A percentile compares a stretch with the other conserved stretches of the same genome.
Conservation (phyloP, 2,797 vertebrate genomes). For the Vespertilio murinus region DNA sequence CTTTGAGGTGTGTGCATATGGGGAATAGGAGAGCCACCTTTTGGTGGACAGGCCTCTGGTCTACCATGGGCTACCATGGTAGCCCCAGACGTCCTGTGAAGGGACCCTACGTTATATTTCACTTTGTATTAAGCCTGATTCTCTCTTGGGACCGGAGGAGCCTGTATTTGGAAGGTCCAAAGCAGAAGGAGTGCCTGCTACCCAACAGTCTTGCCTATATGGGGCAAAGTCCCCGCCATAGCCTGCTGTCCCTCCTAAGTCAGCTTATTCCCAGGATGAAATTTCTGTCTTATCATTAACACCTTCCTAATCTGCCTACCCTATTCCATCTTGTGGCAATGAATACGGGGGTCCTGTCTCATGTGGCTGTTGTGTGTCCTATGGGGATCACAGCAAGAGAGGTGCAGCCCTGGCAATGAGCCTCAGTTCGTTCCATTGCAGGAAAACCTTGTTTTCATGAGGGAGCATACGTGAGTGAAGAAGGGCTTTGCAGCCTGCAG, state of each 20-base stretch:
- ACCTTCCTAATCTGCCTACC: neutral
- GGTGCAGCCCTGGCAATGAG: neutral
- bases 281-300: neutral
- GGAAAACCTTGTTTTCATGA: neutral
- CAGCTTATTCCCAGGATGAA: neutral
- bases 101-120: neutral
- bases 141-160: neutral
- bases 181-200: neutral
- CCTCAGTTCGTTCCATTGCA: neutral
- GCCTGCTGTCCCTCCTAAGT: neutral
- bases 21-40: neutral
- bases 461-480: neutral
- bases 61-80: neutral
- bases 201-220: neutral
- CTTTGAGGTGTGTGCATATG: accelerated
- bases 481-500: neutral
- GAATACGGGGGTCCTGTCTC: neutral
- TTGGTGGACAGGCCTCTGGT: neutral
- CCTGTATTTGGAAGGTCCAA: neutral
- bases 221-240: neutral
- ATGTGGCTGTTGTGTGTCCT: neutral
- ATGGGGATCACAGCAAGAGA: neutral
- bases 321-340: neutral
- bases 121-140: neutral
- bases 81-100: neutral